phyloP scores from a whole-genome alignment of 2,797 vertebrate species.

The Xenops minutus region DNA sequence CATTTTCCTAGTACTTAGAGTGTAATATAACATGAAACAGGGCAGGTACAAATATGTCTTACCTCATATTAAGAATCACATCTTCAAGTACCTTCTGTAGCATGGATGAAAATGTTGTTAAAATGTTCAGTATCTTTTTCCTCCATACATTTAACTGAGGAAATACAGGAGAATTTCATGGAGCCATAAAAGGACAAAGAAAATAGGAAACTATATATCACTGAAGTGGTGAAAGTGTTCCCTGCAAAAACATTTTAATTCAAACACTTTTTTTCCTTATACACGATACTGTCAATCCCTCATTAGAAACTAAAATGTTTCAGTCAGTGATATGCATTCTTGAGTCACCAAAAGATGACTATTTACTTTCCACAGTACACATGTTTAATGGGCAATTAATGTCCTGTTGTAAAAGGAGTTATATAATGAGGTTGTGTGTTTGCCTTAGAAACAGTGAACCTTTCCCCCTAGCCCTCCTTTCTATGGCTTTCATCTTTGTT shows the following conservation, averaged over 20 bases:
- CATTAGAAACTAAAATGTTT: not conserved
- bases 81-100: slow-evolving; percentile 79
- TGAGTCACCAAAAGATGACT: not conserved
- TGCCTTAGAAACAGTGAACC: not conserved
- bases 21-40: not conserved
- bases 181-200: slow-evolving; percentile 76
- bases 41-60: not conserved
- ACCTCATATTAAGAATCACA: not conserved
- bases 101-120: slow-evolving; percentile 78
- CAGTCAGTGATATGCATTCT: not conserved
- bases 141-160: slow-evolving; percentile 77
- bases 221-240: slow-evolving; percentile 69
- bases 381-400: slow-evolving; percentile 18
- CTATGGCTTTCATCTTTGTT: not conserved
- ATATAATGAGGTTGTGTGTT: not conserved
- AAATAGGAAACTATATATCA: slow-evolving; percentile 71
- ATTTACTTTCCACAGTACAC: not conserved
- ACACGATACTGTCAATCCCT: not conserved
- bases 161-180: slow-evolving; percentile 75
- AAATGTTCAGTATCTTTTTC: slow-evolving; percentile 80
- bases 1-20: not conserved
- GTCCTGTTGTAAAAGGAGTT: slow-evolving; percentile 3
- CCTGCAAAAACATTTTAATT: slow-evolving; percentile 48
- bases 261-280: not conserved
- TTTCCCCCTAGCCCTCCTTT: not conserved